Evolutionary conservation across 2,797 vertebrate species (phyloP).

Genomic region (Sebastes vulpes): DNA sequence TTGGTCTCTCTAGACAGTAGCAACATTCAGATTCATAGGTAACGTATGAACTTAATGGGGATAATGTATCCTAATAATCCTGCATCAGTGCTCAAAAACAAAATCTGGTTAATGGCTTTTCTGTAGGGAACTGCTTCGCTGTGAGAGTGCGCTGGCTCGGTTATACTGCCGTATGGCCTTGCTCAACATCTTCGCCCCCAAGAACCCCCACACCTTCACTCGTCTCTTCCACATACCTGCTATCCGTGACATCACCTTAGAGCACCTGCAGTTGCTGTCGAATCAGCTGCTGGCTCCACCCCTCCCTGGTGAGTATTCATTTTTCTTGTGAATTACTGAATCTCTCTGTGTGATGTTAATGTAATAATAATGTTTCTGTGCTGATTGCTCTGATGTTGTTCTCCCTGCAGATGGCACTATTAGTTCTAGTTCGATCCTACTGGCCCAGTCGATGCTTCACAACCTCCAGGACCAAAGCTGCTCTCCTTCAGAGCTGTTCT

Average conservation of each 20-base stretch:
- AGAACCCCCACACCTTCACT: conserved; percentile 95
- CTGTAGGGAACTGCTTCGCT: conserved; percentile 93
- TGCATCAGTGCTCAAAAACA: background rate
- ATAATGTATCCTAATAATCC: background rate
- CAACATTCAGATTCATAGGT: conserved; percentile 99
- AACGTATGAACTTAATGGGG: background rate
- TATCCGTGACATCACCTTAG: conserved; percentile 96
- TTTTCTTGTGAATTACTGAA: background rate
- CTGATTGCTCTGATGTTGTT: conserved; percentile 5
- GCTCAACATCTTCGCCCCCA: conserved; percentile 97
- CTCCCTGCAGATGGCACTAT: conserved; percentile 92
- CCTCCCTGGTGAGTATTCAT: conserved; percentile 88
- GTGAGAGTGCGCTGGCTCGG: conserved; percentile 93
- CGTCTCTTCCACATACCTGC: conserved; percentile 98
- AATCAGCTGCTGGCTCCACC: conserved; percentile 97
- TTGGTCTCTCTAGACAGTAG: conserved; percentile 95
- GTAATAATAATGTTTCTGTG: background rate
- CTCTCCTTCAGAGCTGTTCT: conserved; percentile 96
- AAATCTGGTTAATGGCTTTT: background rate
- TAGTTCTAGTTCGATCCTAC: conserved; percentile 93
- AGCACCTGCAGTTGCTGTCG: conserved; percentile 96
- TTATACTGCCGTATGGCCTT: conserved; percentile 97
- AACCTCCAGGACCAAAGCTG: conserved; percentile 94
- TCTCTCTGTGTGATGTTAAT: background rate
- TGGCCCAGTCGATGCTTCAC: conserved; percentile 96